Conservation (phyloP, 2,888 invertebrate species). For the Zygaena filipendulae region DNA sequence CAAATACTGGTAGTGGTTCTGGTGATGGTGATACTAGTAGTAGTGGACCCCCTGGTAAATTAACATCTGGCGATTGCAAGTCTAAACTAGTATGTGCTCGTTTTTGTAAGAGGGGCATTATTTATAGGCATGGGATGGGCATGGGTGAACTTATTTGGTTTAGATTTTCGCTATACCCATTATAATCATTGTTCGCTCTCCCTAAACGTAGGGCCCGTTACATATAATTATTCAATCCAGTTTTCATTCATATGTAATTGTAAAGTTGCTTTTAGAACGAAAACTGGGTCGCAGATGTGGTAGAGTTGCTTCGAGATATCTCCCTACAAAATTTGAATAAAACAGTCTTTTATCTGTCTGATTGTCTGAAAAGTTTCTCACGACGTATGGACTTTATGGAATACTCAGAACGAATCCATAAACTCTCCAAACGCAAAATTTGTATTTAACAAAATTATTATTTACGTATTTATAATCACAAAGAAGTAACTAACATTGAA, state of each 20-base stretch:
- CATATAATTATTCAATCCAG: constrained; percentile 64
- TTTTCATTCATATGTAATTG: constrained; percentile 62
- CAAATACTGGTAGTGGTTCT: too few relatives aligned
- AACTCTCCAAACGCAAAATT: too few relatives aligned
- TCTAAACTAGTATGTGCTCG: background rate
- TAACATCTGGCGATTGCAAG: background rate
- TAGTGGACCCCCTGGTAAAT: too few relatives aligned
- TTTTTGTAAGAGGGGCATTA: background rate
- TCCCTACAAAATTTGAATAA: background rate
- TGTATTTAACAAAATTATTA: too few relatives aligned
- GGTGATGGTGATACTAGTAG: too few relatives aligned
- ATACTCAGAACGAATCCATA: too few relatives aligned
- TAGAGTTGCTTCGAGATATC: constrained; percentile 24
- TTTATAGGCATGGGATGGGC: background rate
- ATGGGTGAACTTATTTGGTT: constrained; percentile 13
- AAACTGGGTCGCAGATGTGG: constrained; percentile 58
- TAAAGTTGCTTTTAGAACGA: constrained; percentile 45
- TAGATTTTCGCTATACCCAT: constrained; percentile 36
- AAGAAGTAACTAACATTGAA: too few relatives aligned
- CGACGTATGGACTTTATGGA: too few relatives aligned
- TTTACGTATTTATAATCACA: too few relatives aligned
- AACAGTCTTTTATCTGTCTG: too few relatives aligned
- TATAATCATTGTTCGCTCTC: constrained; percentile 52
- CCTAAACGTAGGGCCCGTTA: constrained; percentile 55
- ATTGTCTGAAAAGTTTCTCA: too few relatives aligned